Evolutionary conservation across 2,113 vertebrate genomes (phyloP).

Genomic region (Paratilapia polleni): DNA sequence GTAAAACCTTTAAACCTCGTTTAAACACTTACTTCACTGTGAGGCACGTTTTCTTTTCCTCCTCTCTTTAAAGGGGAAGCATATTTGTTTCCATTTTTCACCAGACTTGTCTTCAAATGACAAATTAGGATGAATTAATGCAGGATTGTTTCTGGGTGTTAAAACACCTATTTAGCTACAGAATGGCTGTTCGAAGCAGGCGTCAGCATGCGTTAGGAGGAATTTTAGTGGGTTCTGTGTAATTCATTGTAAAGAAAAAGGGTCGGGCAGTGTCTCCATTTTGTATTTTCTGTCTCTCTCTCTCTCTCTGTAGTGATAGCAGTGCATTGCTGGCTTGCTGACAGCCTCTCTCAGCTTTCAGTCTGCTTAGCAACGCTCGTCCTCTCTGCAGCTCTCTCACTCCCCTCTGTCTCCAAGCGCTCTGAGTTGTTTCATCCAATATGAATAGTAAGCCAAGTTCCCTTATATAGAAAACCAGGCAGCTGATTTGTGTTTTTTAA

Average conservation of each 20-base stretch:
- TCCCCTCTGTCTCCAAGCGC: constrained; percentile 65
- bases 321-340: constrained; percentile 66
- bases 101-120: background rate
- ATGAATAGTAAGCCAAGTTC: constrained; percentile 43
- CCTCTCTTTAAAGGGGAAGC: background rate
- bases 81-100: background rate
- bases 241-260: constrained; percentile 30
- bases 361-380: constrained; percentile 79
- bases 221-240: constrained; percentile 22
- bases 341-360: constrained; percentile 68
- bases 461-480: constrained; percentile 32
- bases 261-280: constrained; percentile 68
- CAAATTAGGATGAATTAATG: background rate
- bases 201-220: background rate
- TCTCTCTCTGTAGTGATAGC: constrained; percentile 54
- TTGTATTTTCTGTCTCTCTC: constrained; percentile 58
- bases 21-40: constrained; percentile 5
- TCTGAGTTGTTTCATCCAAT: constrained; percentile 55
- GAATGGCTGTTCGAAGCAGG: background rate
- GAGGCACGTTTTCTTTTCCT: background rate
- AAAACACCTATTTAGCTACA: background rate
- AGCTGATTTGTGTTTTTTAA: constrained; percentile 12
- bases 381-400: constrained; percentile 61
- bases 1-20: constrained; percentile 1
- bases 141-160: background rate